Conservation (phyloP, 2,797 vertebrate species). For the Chelidonichthys spinosus region DNA sequence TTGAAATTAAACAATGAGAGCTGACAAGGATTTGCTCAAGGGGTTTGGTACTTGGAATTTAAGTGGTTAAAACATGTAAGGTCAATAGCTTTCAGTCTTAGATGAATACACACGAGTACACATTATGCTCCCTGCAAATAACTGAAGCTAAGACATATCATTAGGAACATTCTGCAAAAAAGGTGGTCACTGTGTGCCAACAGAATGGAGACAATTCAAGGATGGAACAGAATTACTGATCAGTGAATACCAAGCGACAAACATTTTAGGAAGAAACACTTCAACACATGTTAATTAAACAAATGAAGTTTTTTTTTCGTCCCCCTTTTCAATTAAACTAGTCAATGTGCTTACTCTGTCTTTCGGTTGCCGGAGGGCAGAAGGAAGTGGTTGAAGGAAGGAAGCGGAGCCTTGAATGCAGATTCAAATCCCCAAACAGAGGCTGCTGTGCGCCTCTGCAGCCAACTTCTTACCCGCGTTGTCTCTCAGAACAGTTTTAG, state of each 20-base stretch:
- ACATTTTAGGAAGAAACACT: slow-evolving; percentile 28
- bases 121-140: slow-evolving; percentile 22
- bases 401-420: slow-evolving; percentile 41
- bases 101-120: slow-evolving; percentile 7
- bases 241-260: slow-evolving; percentile 27
- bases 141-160: slow-evolving; percentile 21
- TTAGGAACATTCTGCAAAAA: slow-evolving; percentile 14
- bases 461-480: slow-evolving; percentile 40
- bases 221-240: not conserved
- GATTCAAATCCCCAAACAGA: slow-evolving; percentile 55
- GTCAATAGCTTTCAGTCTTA: slow-evolving; percentile 1
- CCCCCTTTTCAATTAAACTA: slow-evolving; percentile 25
- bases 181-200: not conserved
- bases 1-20: slow-evolving; percentile 38
- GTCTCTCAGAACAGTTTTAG: slow-evolving; percentile 50
- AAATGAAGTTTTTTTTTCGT: not conserved
- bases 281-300: slow-evolving; percentile 23
- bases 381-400: slow-evolving; percentile 26
- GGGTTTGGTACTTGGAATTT: slow-evolving; percentile 11
- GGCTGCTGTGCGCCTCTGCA: slow-evolving; percentile 24
- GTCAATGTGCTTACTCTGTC: slow-evolving; percentile 20
- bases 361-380: slow-evolving; percentile 27
- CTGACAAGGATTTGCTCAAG: slow-evolving; percentile 31
- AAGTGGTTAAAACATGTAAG: slow-evolving; percentile 18
- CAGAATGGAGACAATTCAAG: slow-evolving; percentile 1